Percentiles rank a stretch among this genome's conserved stretches.
Conservation (phyloP, 2,888 invertebrate species). For the Lasioglossum vierecki region DNA sequence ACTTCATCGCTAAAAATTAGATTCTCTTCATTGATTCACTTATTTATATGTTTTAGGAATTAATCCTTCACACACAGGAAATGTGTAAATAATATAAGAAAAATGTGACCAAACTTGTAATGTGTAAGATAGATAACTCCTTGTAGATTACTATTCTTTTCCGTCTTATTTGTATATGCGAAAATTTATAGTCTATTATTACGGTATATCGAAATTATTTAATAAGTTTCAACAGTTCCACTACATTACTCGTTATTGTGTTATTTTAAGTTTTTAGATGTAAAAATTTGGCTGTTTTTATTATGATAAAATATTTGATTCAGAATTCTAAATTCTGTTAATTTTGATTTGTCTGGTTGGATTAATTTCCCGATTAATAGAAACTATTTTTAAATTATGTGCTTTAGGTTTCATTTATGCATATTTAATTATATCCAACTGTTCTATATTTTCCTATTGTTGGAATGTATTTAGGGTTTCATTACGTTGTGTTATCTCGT, state of each 20-base stretch:
- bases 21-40: background rate
- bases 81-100: background rate
- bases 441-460: background rate
- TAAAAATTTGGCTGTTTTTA: background rate
- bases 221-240: background rate
- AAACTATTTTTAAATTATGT: background rate
- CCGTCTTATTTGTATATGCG: background rate
- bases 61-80: background rate
- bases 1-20: background rate
- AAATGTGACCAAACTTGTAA: background rate
- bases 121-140: background rate
- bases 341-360: background rate
- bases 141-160: background rate
- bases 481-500: background rate
- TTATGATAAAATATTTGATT: background rate
- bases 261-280: background rate
- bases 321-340: background rate
- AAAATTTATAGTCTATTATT: background rate
- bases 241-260: background rate
- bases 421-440: background rate
- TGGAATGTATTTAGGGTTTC: background rate
- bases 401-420: background rate
- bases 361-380: background rate
- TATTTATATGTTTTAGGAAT: background rate
- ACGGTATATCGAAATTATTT: background rate